Evolutionary conservation across 2,113 vertebrate genomes (phyloP).

Genomic region (Melanocharis versteri): DNA sequence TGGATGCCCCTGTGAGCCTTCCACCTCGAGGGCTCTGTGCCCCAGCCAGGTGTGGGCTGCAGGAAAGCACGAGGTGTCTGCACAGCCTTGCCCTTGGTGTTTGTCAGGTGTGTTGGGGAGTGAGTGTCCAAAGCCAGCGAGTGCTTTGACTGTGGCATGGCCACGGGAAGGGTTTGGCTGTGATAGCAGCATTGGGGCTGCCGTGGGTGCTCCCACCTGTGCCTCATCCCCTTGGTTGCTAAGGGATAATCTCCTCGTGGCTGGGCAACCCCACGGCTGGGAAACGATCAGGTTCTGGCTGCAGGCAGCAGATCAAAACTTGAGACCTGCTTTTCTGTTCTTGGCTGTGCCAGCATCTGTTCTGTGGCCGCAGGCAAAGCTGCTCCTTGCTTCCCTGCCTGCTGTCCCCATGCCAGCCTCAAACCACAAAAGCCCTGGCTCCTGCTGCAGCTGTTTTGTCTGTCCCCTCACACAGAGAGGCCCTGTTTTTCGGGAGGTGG

Average conservation of each 20-base stretch:
- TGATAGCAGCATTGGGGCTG: accelerated
- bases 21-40: not conserved
- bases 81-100: not conserved
- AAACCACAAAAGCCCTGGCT: not conserved
- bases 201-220: not conserved
- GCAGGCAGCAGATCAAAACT: not conserved
- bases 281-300: not conserved
- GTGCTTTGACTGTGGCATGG: not conserved
- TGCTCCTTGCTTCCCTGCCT: not conserved
- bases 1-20: not conserved
- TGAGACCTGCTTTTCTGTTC: not conserved
- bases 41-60: not conserved
- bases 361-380: not conserved
- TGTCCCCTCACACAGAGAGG: not conserved
- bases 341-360: not conserved
- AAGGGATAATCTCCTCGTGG: not conserved
- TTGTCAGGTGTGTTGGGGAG: accelerated
- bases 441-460: not conserved
- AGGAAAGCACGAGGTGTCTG: not conserved
- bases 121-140: accelerated
- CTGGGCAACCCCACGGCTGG: not conserved
- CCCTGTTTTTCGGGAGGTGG: not conserved
- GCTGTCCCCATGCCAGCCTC: not conserved
- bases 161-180: not conserved
- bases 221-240: not conserved